Evolutionary conservation across 2,888 invertebrate genomes (phyloP).

Genomic region (Lepetodrilus schrolli): DNA sequence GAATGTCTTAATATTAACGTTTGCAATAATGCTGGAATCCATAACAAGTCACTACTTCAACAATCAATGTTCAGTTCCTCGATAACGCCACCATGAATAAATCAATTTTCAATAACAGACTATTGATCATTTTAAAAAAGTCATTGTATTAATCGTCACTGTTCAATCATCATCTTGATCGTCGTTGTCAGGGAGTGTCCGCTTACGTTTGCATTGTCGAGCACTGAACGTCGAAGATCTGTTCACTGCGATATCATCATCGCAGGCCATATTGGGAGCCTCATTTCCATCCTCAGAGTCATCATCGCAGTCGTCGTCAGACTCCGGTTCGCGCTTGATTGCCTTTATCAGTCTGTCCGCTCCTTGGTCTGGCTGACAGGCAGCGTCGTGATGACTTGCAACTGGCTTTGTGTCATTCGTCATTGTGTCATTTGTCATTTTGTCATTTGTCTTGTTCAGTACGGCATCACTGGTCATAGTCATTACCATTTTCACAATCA

Average conservation of each 20-base stretch:
- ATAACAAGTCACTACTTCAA: too few relatives aligned
- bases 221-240: background rate
- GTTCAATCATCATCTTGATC: too few relatives aligned
- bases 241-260: background rate
- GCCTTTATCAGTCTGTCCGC: background rate
- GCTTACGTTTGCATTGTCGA: too few relatives aligned
- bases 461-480: too few relatives aligned
- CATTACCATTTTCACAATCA: background rate
- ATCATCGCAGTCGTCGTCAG: conserved; percentile 5
- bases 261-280: background rate
- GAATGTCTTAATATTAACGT: too few relatives aligned
- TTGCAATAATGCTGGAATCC: too few relatives aligned
- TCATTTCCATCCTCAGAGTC: background rate
- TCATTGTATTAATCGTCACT: too few relatives aligned
- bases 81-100: too few relatives aligned
- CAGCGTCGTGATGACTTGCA: background rate
- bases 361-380: background rate
- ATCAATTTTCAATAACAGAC: too few relatives aligned
- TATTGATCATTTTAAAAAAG: too few relatives aligned
- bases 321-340: background rate
- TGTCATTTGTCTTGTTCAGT: background rate
- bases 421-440: background rate
- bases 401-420: background rate
- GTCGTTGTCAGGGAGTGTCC: too few relatives aligned
- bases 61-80: too few relatives aligned